Conservation (phyloP, 2,113 vertebrate genomes). For the Steatornis caripensis region DNA sequence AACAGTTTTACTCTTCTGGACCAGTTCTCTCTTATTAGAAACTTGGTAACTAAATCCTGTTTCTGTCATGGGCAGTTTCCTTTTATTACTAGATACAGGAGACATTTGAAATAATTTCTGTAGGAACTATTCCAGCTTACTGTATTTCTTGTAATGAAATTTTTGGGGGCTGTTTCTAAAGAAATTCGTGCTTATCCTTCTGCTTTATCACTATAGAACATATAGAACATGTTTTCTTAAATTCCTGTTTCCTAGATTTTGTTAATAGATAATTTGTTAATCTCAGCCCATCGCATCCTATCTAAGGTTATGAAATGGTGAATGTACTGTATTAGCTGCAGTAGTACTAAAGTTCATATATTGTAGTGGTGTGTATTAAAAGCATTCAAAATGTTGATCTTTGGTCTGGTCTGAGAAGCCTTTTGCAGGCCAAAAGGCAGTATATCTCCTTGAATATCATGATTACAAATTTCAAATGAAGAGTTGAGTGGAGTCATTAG, state of each 20-base stretch:
- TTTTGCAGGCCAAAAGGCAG: neutral
- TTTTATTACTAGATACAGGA: neutral
- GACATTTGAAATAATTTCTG: neutral
- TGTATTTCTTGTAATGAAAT: neutral
- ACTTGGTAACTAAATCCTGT: neutral
- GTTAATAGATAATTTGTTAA: neutral
- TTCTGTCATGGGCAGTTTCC: neutral
- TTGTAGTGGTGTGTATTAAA: neutral
- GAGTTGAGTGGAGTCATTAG: neutral
- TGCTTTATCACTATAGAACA: neutral
- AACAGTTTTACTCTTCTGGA: neutral
- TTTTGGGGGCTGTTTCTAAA: neutral
- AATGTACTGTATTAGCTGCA: neutral
- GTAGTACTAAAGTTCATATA: rapidly evolving
- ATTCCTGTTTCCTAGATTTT: neutral
- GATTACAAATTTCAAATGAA: neutral
- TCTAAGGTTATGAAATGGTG: neutral
- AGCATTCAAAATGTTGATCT: neutral
- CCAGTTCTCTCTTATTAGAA: neutral
- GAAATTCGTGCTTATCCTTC: neutral
- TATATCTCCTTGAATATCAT: neutral
- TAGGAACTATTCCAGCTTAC: neutral
- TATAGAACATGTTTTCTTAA: neutral
- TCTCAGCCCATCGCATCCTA: neutral
- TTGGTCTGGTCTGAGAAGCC: neutral